phyloP scores from a whole-genome alignment of 2,888 invertebrate genomes.

The Euproctis similis region DNA sequence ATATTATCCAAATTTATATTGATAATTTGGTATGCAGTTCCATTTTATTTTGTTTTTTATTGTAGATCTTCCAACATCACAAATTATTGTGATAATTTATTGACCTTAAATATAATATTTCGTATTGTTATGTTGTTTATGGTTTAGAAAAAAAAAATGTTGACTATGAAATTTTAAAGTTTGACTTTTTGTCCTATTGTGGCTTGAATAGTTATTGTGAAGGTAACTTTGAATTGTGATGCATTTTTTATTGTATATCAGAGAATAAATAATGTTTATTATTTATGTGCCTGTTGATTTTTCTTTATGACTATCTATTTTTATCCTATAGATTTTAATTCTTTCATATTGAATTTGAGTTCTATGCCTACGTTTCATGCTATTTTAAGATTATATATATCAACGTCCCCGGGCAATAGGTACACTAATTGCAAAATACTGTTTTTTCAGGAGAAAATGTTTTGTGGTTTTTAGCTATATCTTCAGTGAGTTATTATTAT shows the following conservation, averaged over 20 bases:
- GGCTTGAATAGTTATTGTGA: conserved; percentile 22
- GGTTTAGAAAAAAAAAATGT: conserved; percentile 2
- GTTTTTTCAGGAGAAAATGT: too few relatives aligned
- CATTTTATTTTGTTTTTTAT: neutral
- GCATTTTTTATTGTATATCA: conserved; percentile 30
- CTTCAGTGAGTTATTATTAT: too few relatives aligned
- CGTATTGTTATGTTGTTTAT: conserved; percentile 2
- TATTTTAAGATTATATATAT: too few relatives aligned
- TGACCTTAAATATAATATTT: conserved; percentile 8
- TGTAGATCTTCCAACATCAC: conserved; percentile 6
- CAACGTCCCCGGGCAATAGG: too few relatives aligned
- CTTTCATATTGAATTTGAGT: too few relatives aligned
- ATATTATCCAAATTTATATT: too few relatives aligned
- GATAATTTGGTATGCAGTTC: neutral
- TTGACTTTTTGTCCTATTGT: conserved; percentile 5
- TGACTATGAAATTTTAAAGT: conserved; percentile 7
- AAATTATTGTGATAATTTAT: conserved; percentile 15
- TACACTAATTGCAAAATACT: too few relatives aligned
- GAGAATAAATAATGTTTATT: conserved; percentile 38
- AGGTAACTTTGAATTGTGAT: conserved; percentile 33
- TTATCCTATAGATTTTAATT: too few relatives aligned
- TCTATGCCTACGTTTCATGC: too few relatives aligned
- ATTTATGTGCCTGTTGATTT: conserved; percentile 19
- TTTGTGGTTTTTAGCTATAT: too few relatives aligned
- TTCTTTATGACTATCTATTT: too few relatives aligned